Evolutionary conservation across 2,797 vertebrate genomes (phyloP).

Genomic region (Urophycis tenuis): DNA sequence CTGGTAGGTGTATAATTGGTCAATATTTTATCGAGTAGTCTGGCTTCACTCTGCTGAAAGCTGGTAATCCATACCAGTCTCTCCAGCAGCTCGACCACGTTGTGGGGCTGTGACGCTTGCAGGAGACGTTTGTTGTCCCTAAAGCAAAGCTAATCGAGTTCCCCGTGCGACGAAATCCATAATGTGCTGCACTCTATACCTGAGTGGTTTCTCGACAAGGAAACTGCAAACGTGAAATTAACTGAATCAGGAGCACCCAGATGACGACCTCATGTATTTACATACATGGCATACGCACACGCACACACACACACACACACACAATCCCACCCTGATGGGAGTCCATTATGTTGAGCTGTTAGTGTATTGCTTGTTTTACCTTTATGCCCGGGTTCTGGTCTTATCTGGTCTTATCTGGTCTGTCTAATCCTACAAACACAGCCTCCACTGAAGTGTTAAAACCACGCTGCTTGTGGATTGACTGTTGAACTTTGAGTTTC

Average conservation of each 20-base stretch:
- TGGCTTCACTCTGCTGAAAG: slow-evolving; percentile 4
- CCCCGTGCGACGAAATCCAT: background rate
- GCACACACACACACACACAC: background rate
- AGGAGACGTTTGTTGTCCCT: background rate
- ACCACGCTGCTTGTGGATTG: too few relatives aligned
- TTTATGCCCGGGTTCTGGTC: background rate
- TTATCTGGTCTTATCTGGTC: too few relatives aligned
- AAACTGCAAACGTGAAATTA: background rate
- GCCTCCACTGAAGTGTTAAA: too few relatives aligned
- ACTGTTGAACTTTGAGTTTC: background rate
- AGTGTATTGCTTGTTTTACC: background rate
- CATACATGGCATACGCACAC: background rate
- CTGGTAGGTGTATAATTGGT: background rate
- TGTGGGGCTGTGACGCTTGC: background rate
- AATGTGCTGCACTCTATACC: background rate
- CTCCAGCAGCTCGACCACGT: background rate
- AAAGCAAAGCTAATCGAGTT: background rate
- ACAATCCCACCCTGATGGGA: background rate
- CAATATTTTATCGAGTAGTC: background rate
- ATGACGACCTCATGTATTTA: background rate
- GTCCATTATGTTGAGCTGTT: background rate
- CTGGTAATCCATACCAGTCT: background rate
- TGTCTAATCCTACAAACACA: background rate
- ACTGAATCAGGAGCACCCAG: background rate
- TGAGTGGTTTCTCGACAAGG: background rate